Evolutionary conservation across 2,888 invertebrate genomes (phyloP), one percentile per base, ranked within the genome.

Genomic region (Spisula subtruncata): DNA sequence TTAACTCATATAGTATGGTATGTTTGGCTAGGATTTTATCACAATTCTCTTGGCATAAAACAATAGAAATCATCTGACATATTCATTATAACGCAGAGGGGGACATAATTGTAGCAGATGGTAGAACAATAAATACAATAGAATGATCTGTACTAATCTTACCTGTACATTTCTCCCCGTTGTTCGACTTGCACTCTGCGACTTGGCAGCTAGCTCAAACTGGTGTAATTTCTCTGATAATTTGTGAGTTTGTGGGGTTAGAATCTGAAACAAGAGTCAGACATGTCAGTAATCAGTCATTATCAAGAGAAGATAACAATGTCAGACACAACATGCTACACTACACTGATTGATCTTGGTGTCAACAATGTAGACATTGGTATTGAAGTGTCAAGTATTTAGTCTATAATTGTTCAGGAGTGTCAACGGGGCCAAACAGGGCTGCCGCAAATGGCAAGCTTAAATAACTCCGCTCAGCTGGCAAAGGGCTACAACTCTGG

Each of bases 161-260:
- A 85, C 83, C 83, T 54, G 79, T 79, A 85, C 54, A 79, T 85
- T 85, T 85, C 25, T 32, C 12, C 81, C 82, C 35, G 90, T 75
- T 46, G 91, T 18, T 83, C 85, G 87, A n/a, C 81, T 87, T 6
- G 75, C 81, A 81, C 81, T 80, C 60, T 89, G 89, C 20, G 89
- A 83, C 66, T 85, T 88, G 25, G 82, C 87, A 20, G 89, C 88
- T 4, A 60, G 48, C 71, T 92, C 92, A 86, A 92, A 92, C 18
- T 92, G 92, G 75, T 90, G 89, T 56, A 90, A 60, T 84, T 92
- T 92, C 41, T 85, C 86, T 32, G 89, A 83, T 51, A 92, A 71
- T 86, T 87, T 92, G 54, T 87, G 89, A 25, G 89, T 54, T 48
- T 86, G 82, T 20, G 90, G 84, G 14, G 89, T 89, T 29, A 75